Conservation (phyloP, 2,113 vertebrate genomes). For the Grantiella picta region DNA sequence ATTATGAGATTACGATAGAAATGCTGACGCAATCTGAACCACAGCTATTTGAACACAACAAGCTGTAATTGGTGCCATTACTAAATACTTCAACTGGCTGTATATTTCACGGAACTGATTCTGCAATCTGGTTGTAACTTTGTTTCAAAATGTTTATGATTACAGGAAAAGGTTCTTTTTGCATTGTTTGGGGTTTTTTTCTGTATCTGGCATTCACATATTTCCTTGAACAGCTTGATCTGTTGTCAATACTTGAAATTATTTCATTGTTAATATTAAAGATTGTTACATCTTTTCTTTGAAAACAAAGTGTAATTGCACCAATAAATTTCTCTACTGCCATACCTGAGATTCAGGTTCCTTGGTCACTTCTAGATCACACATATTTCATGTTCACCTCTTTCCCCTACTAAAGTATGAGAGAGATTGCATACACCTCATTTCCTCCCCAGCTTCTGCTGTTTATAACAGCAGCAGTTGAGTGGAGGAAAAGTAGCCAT, state of each 20-base stretch:
- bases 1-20: not conserved
- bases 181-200: not conserved
- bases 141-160: not conserved
- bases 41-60: not conserved
- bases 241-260: not conserved
- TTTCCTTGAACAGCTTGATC: not conserved
- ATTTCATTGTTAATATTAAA: not conserved
- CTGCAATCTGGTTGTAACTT: not conserved
- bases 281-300: not conserved
- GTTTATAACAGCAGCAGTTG: fast-evolving
- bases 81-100: not conserved
- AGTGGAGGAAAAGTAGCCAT: not conserved
- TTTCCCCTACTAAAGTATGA: not conserved
- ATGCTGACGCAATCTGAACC: not conserved
- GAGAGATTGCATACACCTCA: not conserved
- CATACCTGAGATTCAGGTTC: not conserved
- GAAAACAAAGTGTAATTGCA: not conserved
- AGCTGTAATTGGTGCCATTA: not conserved
- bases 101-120: not conserved
- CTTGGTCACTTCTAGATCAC: not conserved
- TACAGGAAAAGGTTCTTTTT: not conserved
- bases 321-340: not conserved
- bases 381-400: not conserved
- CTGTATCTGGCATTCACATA: not conserved
- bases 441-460: not conserved